These are phyloP conservation scores for Graptemys geographica DNA, from an alignment of 2,797 vertebrate genomes.

Conservation along the genomic window DNA sequence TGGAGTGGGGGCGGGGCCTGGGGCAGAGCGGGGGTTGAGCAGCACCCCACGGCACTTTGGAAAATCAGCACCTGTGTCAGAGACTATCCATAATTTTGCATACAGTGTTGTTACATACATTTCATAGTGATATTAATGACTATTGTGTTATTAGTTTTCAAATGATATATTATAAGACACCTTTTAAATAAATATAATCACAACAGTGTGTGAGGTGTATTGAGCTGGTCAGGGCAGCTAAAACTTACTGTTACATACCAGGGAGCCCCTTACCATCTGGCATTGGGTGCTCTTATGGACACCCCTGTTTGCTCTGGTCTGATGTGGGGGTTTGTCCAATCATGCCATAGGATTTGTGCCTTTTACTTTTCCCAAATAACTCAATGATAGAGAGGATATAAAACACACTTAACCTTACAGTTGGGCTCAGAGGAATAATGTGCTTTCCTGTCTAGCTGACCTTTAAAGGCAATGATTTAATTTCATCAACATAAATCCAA, in stretches of 20 bases:
- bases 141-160: background rate
- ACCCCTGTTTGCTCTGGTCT: background rate
- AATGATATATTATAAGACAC: background rate
- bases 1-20: no score
- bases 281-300: background rate
- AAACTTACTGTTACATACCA: background rate
- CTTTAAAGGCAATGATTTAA: background rate
- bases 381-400: background rate
- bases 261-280: background rate
- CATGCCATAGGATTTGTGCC: background rate
- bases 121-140: background rate
- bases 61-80: no score
- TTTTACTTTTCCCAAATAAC: background rate
- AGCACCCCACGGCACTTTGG: no score
- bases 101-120: background rate
- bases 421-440: background rate
- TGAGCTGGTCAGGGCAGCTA: background rate
- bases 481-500: background rate
- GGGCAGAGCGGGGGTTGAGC: no score
- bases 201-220: background rate
- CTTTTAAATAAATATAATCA: background rate
- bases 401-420: background rate
- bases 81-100: background rate
- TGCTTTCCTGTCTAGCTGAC: background rate
- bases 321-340: background rate